A percentile compares a stretch with the other conserved stretches of the same genome.
Evolutionary conservation across 2,797 vertebrate species (phyloP).

Genomic region (Choloepus didactylus): DNA sequence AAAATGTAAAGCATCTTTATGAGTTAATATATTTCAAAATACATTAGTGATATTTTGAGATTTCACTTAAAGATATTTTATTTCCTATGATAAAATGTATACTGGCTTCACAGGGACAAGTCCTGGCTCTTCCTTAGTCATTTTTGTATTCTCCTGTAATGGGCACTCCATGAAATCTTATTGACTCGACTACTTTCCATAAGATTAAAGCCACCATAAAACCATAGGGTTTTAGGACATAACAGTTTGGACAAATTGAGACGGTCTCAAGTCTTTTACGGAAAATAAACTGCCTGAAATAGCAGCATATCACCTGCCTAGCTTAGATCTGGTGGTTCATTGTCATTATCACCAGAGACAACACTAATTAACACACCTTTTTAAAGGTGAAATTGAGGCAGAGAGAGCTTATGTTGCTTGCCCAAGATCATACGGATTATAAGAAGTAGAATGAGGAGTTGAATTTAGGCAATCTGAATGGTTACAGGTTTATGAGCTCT

Average conservation of each 20-base stretch:
- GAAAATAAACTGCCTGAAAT: not conserved
- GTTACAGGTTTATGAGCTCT: not conserved
- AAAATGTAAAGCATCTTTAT: not conserved
- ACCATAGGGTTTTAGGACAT: not conserved
- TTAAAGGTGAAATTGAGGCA: not conserved
- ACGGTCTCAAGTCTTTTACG: not conserved
- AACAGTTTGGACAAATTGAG: not conserved
- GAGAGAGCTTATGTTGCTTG: not conserved
- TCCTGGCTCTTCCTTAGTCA: not conserved
- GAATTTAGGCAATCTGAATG: not conserved
- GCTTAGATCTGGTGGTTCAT: not conserved
- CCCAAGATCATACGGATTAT: not conserved
- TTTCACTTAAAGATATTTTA: not conserved
- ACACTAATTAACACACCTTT: not conserved
- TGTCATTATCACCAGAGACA: not conserved
- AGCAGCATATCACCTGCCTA: not conserved
- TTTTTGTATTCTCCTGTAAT: not conserved
- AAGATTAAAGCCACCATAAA: not conserved
- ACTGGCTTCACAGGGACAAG: not conserved
- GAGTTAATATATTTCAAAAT: conserved; percentile 37
- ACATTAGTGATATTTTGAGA: not conserved
- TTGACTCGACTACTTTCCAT: not conserved
- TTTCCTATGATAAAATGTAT: not conserved
- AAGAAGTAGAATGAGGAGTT: not conserved
- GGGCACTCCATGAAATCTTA: not conserved